Evolutionary conservation across 2,797 vertebrate genomes (phyloP).

Genomic region (Acanthiza pusilla): DNA sequence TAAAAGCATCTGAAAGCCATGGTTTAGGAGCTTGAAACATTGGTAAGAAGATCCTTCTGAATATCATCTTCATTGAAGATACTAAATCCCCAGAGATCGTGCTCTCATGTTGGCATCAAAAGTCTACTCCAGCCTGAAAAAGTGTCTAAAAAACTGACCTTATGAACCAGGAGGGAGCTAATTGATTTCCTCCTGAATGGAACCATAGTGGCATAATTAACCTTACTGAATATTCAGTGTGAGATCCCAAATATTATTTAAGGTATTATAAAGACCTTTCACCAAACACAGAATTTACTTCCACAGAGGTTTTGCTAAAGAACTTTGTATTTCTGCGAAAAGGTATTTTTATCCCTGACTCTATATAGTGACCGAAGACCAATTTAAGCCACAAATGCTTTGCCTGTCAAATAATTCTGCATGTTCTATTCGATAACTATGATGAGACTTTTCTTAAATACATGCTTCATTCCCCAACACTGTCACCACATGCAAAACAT

Average conservation of each 20-base stretch:
- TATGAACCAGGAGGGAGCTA: neutral
- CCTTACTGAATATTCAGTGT: neutral
- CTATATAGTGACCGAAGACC: neutral
- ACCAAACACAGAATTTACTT: neutral
- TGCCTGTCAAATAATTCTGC: neutral
- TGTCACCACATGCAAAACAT: neutral
- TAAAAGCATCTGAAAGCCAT: neutral
- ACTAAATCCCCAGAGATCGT: neutral
- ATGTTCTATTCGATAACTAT: neutral
- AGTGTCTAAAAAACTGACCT: neutral
- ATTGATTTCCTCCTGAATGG: neutral
- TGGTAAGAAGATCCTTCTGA: neutral
- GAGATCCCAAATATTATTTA: neutral
- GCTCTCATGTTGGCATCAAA: neutral
- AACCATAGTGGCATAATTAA: neutral
- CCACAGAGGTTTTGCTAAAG: neutral
- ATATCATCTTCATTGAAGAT: neutral
- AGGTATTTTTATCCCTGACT: neutral
- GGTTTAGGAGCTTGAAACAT: neutral
- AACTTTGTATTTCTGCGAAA: neutral
- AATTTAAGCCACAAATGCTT: neutral
- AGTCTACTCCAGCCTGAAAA: neutral
- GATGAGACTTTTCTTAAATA: neutral
- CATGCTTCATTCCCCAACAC: neutral
- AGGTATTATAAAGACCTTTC: neutral